Evolutionary conservation across 1,140 invertebrate species (phyloP).

Genomic region (Drosophila nigrodunni): DNA sequence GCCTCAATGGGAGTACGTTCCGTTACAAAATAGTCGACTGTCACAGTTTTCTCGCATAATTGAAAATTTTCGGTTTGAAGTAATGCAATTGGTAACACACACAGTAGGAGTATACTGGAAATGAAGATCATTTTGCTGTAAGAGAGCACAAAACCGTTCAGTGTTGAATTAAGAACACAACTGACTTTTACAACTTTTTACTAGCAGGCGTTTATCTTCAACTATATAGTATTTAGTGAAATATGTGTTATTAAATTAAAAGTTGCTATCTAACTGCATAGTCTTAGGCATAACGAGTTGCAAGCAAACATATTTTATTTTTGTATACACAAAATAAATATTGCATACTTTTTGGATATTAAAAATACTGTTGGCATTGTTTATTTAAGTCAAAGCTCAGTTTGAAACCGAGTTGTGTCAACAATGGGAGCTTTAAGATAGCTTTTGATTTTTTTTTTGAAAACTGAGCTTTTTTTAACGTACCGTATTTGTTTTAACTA

Average conservation of each 20-base stretch:
- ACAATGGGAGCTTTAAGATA: background rate
- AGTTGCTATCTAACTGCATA: slow-evolving; percentile 16
- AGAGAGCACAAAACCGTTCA: background rate
- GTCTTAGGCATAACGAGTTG: slow-evolving; percentile 13
- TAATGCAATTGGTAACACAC: background rate
- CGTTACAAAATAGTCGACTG: background rate
- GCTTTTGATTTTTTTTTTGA: too few species aligned
- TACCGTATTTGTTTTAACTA: too few species aligned
- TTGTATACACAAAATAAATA: background rate
- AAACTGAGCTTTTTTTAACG: too few species aligned
- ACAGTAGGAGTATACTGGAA: background rate
- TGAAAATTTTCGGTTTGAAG: slow-evolving; percentile 17
- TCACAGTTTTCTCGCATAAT: background rate
- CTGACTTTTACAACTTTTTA: slow-evolving; percentile 10
- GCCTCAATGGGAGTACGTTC: slow-evolving; percentile 15
- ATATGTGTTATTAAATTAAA: background rate
- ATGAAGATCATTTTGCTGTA: slow-evolving; percentile 3
- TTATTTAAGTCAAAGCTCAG: background rate
- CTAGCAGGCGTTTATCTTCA: background rate
- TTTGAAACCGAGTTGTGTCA: background rate
- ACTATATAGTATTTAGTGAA: background rate
- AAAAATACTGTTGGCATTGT: background rate
- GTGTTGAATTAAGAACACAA: background rate
- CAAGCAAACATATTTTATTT: background rate
- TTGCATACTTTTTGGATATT: slow-evolving; percentile 25